Conservation (phyloP, 64 coral and sea anemone genomes). For the Stichodactyla mertensii region DNA sequence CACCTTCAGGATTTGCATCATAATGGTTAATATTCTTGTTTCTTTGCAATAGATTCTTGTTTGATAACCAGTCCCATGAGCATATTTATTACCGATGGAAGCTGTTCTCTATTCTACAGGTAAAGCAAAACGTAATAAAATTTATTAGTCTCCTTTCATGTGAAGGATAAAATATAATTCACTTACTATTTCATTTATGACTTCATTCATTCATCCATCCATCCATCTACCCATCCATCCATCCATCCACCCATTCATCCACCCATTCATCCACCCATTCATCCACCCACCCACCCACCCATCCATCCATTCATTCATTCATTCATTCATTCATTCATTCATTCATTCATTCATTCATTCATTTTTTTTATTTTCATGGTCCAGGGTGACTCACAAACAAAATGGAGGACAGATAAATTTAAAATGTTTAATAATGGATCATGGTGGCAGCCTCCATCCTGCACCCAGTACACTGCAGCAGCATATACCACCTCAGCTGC, state of each 20-base stretch:
- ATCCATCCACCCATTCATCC: neutral
- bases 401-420: constrained; percentile 94
- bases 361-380: neutral
- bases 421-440: constrained; percentile 84
- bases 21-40: neutral
- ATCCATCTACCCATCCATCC: no score
- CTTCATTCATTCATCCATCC: no score
- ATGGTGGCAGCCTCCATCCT: constrained; percentile 83
- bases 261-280: no score
- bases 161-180: no score
- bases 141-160: no score
- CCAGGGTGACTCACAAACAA: constrained; percentile 91
- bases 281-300: no score
- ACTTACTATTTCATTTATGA: no score
- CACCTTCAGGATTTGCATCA: no score
- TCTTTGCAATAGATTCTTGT: constrained; percentile 72
- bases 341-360: no score
- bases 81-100: constrained; percentile 98
- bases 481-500: constrained; percentile 26
- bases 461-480: constrained; percentile 67
- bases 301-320: no score
- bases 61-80: constrained; percentile 95
- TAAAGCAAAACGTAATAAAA: neutral
- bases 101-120: constrained; percentile 96
- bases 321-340: no score